phyloP scores from a whole-genome alignment of 2,113 vertebrate genomes.

The Actenoides hombroni region DNA sequence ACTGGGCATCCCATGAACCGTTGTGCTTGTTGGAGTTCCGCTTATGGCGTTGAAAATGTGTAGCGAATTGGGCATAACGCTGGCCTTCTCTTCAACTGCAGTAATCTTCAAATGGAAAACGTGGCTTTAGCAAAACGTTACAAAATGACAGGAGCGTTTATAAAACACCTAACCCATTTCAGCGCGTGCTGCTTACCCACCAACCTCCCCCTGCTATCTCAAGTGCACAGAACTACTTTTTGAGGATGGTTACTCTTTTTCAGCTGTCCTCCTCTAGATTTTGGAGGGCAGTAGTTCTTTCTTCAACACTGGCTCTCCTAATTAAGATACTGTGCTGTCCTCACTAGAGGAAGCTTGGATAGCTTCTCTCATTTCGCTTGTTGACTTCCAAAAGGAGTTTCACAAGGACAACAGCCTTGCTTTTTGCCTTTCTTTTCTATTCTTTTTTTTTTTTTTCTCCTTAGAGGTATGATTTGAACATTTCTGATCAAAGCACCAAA shows the following conservation, averaged over 20 bases:
- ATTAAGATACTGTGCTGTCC: not conserved
- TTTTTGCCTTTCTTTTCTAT: not conserved
- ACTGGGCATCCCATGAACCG: constrained; percentile 92
- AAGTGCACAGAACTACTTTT: not conserved
- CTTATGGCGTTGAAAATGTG: constrained; percentile 99
- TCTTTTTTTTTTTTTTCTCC: not conserved
- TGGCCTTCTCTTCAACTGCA: constrained; percentile 91
- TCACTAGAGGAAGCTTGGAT: not conserved
- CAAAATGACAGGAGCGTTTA: not conserved
- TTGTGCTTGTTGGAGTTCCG: constrained; percentile 91
- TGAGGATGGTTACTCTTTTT: not conserved
- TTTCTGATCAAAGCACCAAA: not conserved
- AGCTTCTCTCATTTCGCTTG: not conserved
- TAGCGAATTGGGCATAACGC: constrained; percentile 87
- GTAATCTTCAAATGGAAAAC: constrained; percentile 81
- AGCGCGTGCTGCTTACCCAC: fast-evolving
- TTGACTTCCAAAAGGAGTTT: not conserved
- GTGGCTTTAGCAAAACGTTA: not conserved
- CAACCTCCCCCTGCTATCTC: not conserved
- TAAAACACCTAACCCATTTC: not conserved
- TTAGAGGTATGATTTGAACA: not conserved
- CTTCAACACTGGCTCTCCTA: not conserved
- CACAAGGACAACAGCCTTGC: not conserved
- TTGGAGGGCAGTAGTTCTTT: not conserved
- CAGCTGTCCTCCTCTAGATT: not conserved